These are phyloP conservation scores for Bombus balteatus DNA, from an alignment of 1,140 invertebrate genomes.

Conservation along the genomic window DNA sequence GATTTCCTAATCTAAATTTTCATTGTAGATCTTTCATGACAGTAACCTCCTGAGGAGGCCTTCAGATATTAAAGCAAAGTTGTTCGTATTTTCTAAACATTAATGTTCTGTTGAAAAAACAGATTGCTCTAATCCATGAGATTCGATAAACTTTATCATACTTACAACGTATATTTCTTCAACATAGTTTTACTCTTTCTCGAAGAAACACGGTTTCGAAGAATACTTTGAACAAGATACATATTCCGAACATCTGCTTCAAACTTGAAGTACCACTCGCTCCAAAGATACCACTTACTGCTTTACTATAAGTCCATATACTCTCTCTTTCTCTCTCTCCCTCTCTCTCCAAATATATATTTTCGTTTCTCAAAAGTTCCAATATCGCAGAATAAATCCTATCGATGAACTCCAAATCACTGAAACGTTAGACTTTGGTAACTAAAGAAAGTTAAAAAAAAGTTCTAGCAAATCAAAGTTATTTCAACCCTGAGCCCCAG, in stretches of 20 bases:
- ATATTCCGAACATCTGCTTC: not conserved
- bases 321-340: not conserved
- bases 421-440: not conserved
- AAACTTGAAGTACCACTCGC: not conserved
- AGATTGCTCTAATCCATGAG: not conserved
- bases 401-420: not conserved
- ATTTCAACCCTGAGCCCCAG: not conserved
- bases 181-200: not conserved
- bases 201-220: not conserved
- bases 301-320: not conserved
- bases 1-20: too few species aligned
- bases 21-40: too few species aligned
- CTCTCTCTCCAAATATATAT: not conserved
- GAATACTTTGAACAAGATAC: not conserved
- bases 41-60: too few species aligned
- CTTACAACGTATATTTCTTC: not conserved
- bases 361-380: not conserved
- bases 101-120: not conserved
- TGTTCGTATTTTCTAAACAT: not conserved
- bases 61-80: not conserved
- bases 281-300: not conserved
- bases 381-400: not conserved
- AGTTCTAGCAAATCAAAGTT: not conserved
- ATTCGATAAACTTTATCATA: too few species aligned
- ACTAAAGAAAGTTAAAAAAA: not conserved